These are phyloP conservation scores for Smithornis capensis DNA, from an alignment of 2,113 vertebrate genomes.

Conservation along the genomic window DNA sequence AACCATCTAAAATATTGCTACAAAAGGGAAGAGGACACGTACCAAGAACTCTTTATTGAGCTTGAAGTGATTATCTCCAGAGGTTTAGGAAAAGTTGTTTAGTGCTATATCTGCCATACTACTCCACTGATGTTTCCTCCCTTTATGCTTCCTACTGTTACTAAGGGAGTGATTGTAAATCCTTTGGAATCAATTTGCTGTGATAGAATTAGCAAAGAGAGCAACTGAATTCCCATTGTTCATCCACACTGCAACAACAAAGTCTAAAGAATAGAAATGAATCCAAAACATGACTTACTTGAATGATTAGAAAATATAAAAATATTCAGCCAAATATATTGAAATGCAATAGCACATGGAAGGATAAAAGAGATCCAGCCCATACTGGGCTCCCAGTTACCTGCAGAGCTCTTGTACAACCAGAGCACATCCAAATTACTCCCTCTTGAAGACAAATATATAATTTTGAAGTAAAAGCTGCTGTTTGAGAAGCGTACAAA, in stretches of 20 bases:
- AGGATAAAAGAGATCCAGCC: not conserved
- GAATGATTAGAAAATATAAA: not conserved
- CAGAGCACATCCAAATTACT: not conserved
- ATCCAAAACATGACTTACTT: not conserved
- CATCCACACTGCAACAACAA: not conserved
- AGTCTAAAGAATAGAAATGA: not conserved
- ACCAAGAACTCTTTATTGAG: not conserved
- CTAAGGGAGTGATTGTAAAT: not conserved
- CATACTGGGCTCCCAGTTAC: not conserved
- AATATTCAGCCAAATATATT: not conserved
- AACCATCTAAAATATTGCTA: not conserved
- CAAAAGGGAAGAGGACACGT: not conserved
- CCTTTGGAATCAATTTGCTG: not conserved
- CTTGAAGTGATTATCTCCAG: not conserved
- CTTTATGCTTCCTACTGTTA: not conserved
- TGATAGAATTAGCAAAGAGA: not conserved
- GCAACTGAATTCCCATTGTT: not conserved
- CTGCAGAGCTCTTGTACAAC: not conserved
- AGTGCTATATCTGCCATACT: not conserved
- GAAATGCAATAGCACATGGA: accelerated
- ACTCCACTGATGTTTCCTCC: not conserved
- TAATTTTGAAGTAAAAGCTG: not conserved
- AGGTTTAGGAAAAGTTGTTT: not conserved
- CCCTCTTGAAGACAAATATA: not conserved
- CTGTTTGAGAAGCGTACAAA: not conserved